Evolutionary conservation across 2,797 vertebrate genomes (phyloP), one percentile per base, ranked within the genome.

Genomic region (Rhinatrema bivittatum): DNA sequence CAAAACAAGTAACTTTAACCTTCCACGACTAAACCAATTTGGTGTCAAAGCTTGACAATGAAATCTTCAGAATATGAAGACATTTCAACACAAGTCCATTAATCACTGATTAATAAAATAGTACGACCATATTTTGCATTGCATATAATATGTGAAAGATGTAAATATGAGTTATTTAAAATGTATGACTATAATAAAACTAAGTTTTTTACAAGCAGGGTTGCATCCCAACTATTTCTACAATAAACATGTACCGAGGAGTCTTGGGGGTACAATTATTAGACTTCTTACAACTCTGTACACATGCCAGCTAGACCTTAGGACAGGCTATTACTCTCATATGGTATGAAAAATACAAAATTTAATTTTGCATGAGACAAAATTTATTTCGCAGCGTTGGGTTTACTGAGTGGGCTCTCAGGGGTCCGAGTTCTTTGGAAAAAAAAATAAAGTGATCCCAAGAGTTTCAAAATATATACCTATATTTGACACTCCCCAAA

Each of bases 1-100:
- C 44, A 63, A n/a, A 7, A 20, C 37, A 50, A 47, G 23, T 34
- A 40, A 16, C 10, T 5, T 17, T 20, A 32, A 25, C 21, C 16
- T 3, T 16, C 20, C 25, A 22, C 29, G 29, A 3, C 6, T n/a
- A 1, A 18, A 32, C 47, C 30, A 7, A 34, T 18, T 13, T 11
- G 35, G 34, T 32, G 6, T 52, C 13, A 24, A 18, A 53, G n/a
- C 1, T 2, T 32, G 29, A 50, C 43, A 25, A 50, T 12, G 33
- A 40, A 34, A 40, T 3, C 20, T 53, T 43, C 43, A 30, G 20
- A 24, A 2, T 1, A 4, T 20, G 11, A 62, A 36, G 17, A 40
- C 1, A 7, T 47, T 42, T 43, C 24, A 24, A 29, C 19, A 9
- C 6, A 15, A 32, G 21, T 26, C 5, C 3, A 20, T 46, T 29